Conservation (phyloP, 1,140 invertebrate genomes). For the Drosophila takahashii region DNA sequence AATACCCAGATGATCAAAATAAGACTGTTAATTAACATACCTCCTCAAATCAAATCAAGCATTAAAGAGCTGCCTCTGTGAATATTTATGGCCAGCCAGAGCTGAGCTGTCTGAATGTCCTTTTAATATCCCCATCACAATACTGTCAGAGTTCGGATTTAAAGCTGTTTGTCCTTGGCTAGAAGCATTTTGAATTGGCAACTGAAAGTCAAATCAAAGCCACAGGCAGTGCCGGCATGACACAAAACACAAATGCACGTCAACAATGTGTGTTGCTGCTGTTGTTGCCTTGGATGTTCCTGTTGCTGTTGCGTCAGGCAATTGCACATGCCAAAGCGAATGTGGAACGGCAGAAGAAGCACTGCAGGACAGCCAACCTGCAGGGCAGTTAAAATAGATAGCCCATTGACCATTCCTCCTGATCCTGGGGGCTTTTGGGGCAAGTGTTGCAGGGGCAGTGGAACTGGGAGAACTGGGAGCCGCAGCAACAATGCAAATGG, state of each 20-base stretch:
- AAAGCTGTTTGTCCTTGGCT: slow-evolving; percentile 27
- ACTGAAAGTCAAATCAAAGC: slow-evolving; percentile 73
- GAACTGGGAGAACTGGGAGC: neutral
- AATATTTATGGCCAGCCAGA: slow-evolving; percentile 8
- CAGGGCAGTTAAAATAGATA: slow-evolving; percentile 33
- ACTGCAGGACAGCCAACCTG: slow-evolving; percentile 30
- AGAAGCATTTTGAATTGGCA: slow-evolving; percentile 52
- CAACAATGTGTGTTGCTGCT: slow-evolving; percentile 42
- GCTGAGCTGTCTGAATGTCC: slow-evolving; percentile 4
- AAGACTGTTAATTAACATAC: slow-evolving; percentile 33
- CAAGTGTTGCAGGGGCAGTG: neutral
- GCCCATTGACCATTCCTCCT: slow-evolving; percentile 21
- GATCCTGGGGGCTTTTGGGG: slow-evolving; percentile 2
- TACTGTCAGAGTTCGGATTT: slow-evolving; percentile 22
- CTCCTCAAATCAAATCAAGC: slow-evolving; percentile 21
- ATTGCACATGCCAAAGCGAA: slow-evolving; percentile 42
- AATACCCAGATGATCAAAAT: neutral
- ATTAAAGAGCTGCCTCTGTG: neutral
- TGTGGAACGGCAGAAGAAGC: slow-evolving; percentile 21
- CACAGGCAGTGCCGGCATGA: slow-evolving; percentile 39
- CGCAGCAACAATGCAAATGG: slow-evolving; percentile 64
- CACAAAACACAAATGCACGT: slow-evolving; percentile 52
- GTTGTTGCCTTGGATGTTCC: slow-evolving; percentile 7
- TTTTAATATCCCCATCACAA: slow-evolving; percentile 26
- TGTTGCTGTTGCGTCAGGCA: slow-evolving; percentile 18